These are phyloP conservation scores for Drosophila macrothrix DNA, from an alignment of 2,888 invertebrate genomes.

Conservation along the genomic window DNA sequence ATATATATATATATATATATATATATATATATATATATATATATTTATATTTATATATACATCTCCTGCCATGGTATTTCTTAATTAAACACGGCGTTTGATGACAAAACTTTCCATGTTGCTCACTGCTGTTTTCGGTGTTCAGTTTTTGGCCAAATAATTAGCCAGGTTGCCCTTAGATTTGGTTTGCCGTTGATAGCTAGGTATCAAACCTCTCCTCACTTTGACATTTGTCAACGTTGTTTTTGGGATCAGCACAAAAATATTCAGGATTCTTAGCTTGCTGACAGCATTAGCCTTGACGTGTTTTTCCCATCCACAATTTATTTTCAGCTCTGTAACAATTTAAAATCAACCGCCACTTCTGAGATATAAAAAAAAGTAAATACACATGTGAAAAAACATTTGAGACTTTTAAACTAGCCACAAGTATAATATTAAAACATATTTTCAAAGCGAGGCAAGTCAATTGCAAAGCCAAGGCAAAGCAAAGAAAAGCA, in stretches of 20 bases:
- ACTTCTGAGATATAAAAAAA: background rate
- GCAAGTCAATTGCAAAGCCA: background rate
- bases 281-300: constrained; percentile 3
- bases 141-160: constrained; percentile 48
- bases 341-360: background rate
- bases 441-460: background rate
- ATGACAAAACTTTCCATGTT: constrained; percentile 61
- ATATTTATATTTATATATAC: background rate
- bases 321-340: background rate
- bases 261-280: background rate
- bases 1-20: background rate
- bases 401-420: background rate
- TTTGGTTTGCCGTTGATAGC: constrained; percentile 20
- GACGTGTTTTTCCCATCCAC: background rate
- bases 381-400: rapidly evolving
- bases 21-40: background rate
- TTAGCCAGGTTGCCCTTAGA: constrained; percentile 35
- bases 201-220: constrained; percentile 20
- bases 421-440: background rate
- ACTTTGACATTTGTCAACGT: constrained; percentile 34
- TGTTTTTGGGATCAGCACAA: constrained; percentile 16
- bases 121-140: constrained; percentile 23
- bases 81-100: constrained; percentile 60
- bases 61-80: background rate
- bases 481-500: constrained; percentile 13